phyloP scores from a whole-genome alignment of 2,113 vertebrate species.

The Gracilinanus agilis region DNA sequence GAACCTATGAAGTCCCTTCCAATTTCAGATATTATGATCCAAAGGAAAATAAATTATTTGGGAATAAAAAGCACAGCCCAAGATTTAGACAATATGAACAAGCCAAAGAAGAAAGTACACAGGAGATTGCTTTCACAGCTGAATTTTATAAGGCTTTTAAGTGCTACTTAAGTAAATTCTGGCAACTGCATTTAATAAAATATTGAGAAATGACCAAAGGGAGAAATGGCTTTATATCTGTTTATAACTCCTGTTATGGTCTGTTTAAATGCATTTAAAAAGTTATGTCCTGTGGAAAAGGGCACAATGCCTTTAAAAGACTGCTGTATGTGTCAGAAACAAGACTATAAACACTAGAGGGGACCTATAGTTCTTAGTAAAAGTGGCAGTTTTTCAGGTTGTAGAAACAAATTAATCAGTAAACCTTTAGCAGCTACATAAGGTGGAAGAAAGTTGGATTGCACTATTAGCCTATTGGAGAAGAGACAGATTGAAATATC shows the following conservation, averaged over 20 bases:
- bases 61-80: not conserved
- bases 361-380: not conserved
- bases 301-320: not conserved
- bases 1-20: not conserved
- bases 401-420: not conserved
- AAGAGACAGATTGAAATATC: not conserved
- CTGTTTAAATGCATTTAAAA: conserved; percentile 3
- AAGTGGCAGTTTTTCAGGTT: not conserved
- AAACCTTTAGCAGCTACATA: not conserved
- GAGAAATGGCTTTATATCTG: not conserved
- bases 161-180: not conserved
- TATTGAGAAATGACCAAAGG: not conserved
- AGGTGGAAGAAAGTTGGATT: not conserved
- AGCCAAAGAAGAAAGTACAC: not conserved
- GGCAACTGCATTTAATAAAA: conserved; percentile 1
- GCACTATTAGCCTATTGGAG: not conserved
- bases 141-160: not conserved
- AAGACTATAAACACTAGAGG: not conserved
- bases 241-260: not conserved
- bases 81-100: not conserved
- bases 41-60: not conserved
- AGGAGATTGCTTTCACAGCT: not conserved
- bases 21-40: not conserved
- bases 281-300: not conserved
- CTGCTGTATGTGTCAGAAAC: not conserved